phyloP scores from a whole-genome alignment of 53 echinoderm and acorn worm genomes.

The Temnopleurus reevesii region DNA sequence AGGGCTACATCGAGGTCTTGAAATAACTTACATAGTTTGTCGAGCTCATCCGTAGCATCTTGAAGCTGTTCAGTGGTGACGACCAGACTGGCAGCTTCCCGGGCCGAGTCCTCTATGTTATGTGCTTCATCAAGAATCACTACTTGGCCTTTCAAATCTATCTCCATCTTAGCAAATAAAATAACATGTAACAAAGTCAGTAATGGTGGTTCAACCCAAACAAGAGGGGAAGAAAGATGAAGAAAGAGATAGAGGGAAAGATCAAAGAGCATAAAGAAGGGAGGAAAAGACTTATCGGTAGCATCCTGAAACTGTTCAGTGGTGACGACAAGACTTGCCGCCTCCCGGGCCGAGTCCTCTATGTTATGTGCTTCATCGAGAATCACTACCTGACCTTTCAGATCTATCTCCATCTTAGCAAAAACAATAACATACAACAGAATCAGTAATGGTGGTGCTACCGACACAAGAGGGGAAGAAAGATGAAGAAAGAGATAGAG shows the following conservation, averaged over 20 bases:
- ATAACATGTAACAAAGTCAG: too few species aligned
- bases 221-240: neutral
- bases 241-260: neutral
- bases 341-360: constrained; percentile 93
- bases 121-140: constrained; percentile 93
- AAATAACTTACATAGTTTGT: constrained; percentile 81
- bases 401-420: constrained; percentile 81
- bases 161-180: too few species aligned
- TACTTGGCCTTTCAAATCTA: constrained; percentile 80
- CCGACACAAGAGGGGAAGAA: neutral
- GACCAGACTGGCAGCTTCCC: constrained; percentile 87
- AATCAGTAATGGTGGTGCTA: neutral
- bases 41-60: constrained; percentile 81
- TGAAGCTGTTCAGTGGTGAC: constrained; percentile 77
- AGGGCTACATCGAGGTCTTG: too few species aligned
- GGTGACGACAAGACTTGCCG: constrained; percentile 81
- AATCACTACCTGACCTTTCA: constrained; percentile 85
- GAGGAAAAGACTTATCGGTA: constrained; percentile 54
- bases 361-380: constrained; percentile 98
- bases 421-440: neutral
- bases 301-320: constrained; percentile 76
- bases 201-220: neutral
- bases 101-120: constrained; percentile 93
- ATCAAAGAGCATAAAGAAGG: neutral
- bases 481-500: neutral